A percentile compares a stretch with the other conserved stretches of the same genome.
Conservation (phyloP, 1,140 invertebrate species). For the Aleiodes sp. region DNA sequence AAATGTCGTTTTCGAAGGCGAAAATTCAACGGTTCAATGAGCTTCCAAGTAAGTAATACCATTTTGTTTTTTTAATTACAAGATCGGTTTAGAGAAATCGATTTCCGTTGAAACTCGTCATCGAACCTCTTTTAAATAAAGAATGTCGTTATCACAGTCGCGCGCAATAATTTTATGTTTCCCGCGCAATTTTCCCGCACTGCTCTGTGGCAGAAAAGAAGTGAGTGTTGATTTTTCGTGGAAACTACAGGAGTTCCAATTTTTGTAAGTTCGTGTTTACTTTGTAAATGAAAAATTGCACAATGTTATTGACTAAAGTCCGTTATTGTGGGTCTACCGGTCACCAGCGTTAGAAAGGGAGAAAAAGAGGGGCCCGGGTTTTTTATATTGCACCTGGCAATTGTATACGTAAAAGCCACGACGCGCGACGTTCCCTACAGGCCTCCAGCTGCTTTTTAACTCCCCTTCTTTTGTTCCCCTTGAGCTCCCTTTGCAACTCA, state of each 20-base stretch:
- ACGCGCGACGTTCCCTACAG: not conserved
- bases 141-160: too few relatives aligned
- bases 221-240: too few relatives aligned
- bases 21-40: slow-evolving; percentile 64
- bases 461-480: slow-evolving; percentile 3
- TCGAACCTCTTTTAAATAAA: too few relatives aligned
- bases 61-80: not conserved
- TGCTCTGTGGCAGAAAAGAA: too few relatives aligned
- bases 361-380: not conserved
- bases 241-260: too few relatives aligned
- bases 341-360: not conserved
- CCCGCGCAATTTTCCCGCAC: too few relatives aligned
- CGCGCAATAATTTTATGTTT: too few relatives aligned
- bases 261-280: not conserved
- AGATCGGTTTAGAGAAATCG: not conserved
- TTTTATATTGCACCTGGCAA: slow-evolving; percentile 5
- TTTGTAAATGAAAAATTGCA: not conserved
- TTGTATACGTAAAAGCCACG: not conserved
- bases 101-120: too few relatives aligned
- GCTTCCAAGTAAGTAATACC: slow-evolving; percentile 53
- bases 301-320: not conserved
- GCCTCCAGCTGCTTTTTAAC: slow-evolving; percentile 13
- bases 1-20: slow-evolving; percentile 63
- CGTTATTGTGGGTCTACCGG: not conserved
- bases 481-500: not conserved